These are phyloP conservation scores for Coelogynopora nodosa DNA, from an alignment of 2,888 invertebrate genomes.

Conservation along the genomic window DNA sequence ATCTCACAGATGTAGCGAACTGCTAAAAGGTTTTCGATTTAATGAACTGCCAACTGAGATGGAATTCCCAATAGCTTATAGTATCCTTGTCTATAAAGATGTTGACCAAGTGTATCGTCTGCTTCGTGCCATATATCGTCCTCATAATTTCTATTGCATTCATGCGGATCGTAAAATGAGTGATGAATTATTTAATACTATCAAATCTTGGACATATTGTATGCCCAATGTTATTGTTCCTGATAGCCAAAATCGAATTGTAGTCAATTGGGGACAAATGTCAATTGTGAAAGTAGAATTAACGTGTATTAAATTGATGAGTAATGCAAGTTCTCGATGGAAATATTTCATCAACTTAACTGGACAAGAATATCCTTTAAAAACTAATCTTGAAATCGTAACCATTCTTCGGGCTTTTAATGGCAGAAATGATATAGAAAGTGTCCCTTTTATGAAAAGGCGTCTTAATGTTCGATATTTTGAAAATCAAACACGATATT, in stretches of 20 bases:
- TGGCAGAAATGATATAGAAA: not conserved
- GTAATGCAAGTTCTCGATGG: conserved; percentile 26
- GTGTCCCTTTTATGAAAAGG: not conserved
- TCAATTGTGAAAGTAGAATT: conserved; percentile 43
- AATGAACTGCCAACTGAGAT: not conserved
- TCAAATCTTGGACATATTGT: conserved; percentile 50
- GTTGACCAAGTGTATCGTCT: conserved; percentile 52
- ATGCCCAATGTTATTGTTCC: conserved; percentile 54
- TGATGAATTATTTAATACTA: conserved; percentile 47
- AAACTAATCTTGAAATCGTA: not conserved
- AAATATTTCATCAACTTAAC: conserved; percentile 48
- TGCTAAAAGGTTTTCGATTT: not conserved
- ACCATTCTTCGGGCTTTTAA: not conserved
- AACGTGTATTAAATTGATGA: conserved; percentile 42
- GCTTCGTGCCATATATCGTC: conserved; percentile 54
- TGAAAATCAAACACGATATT: not conserved
- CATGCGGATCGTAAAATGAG: conserved; percentile 55
- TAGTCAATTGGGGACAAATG: conserved; percentile 49
- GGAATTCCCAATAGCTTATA: conserved; percentile 1
- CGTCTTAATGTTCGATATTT: not conserved
- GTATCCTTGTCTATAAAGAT: not conserved
- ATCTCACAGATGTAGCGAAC: too few relatives aligned
- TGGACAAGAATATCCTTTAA: conserved; percentile 47
- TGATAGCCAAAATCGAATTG: conserved; percentile 47
- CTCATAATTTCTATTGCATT: conserved; percentile 58